Percentiles rank a stretch among this genome's conserved stretches.
Evolutionary conservation across 2,113 vertebrate genomes (phyloP).

Genomic region (Tenrec ecaudatus): DNA sequence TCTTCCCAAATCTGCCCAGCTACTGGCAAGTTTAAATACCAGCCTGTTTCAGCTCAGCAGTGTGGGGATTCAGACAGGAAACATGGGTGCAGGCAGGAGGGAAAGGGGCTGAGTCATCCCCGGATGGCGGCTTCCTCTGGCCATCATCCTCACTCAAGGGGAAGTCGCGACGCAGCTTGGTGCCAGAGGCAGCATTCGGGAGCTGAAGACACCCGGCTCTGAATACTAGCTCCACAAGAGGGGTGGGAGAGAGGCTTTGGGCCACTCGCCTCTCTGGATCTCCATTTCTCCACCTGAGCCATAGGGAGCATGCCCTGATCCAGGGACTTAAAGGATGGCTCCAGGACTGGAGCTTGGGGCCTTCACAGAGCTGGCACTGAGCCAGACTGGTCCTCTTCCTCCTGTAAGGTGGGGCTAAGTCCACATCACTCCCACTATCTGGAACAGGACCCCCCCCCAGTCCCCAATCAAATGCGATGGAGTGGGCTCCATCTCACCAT

Average conservation of each 20-base stretch:
- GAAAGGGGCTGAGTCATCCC: conserved; percentile 36
- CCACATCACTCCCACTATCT: rapidly evolving
- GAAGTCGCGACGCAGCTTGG: not conserved
- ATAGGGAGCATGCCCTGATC: not conserved
- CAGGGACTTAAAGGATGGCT: not conserved
- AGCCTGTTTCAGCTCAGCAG: conserved; percentile 62
- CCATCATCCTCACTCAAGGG: not conserved
- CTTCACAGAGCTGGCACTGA: not conserved
- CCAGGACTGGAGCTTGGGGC: rapidly evolving
- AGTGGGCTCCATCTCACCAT: no score
- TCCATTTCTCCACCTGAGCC: not conserved
- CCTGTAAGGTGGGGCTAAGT: not conserved
- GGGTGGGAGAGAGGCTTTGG: not conserved
- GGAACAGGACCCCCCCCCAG: not conserved
- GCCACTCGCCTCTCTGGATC: not conserved
- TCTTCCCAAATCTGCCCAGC: conserved; percentile 45
- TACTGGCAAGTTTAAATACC: conserved; percentile 64
- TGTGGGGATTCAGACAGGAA: conserved; percentile 66
- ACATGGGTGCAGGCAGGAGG: not conserved
- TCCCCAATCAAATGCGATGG: not conserved
- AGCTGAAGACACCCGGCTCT: not conserved
- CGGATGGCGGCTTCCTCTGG: not conserved
- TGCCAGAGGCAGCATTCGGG: not conserved
- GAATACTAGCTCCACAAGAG: not conserved
- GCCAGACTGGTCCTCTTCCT: not conserved